phyloP scores from a whole-genome alignment of 2,113 vertebrate genomes.

The Macroglossus sobrinus region DNA sequence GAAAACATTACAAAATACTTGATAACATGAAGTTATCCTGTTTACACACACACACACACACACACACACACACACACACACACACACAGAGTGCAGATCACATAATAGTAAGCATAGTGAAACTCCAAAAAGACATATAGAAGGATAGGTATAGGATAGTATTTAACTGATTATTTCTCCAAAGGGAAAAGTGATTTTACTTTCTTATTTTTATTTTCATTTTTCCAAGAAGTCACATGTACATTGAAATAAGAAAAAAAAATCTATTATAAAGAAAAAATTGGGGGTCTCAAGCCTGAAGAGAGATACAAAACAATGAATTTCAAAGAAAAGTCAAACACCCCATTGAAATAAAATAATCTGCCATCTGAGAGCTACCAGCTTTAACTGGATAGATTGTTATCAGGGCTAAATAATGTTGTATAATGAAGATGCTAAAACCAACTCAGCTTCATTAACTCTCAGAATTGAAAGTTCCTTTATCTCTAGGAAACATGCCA shows the following conservation, averaged over 20 bases:
- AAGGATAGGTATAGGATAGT: background rate
- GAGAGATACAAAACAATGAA: conserved; percentile 16
- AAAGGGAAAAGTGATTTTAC: background rate
- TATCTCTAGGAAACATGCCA: conserved; percentile 21
- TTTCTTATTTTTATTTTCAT: background rate
- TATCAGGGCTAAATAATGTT: background rate
- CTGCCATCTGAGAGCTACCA: background rate
- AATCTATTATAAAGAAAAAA: background rate
- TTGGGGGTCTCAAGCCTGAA: background rate
- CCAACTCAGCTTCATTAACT: background rate
- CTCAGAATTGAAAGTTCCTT: background rate
- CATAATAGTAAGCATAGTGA: background rate
- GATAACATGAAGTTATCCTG: background rate
- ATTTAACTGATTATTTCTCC: conserved; percentile 1
- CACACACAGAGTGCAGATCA: background rate
- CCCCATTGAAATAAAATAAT: background rate
- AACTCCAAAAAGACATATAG: background rate
- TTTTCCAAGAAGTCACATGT: background rate
- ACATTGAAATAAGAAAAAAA: background rate
- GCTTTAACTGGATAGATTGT: background rate
- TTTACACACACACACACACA: background rate
- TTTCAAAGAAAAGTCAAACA: background rate
- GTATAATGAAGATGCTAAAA: background rate
- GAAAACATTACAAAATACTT: background rate
- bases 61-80: background rate